Base-by-base conservation (phyloP, 2,797 vertebrate genomes). In the Vespertilio murinus region DNA sequence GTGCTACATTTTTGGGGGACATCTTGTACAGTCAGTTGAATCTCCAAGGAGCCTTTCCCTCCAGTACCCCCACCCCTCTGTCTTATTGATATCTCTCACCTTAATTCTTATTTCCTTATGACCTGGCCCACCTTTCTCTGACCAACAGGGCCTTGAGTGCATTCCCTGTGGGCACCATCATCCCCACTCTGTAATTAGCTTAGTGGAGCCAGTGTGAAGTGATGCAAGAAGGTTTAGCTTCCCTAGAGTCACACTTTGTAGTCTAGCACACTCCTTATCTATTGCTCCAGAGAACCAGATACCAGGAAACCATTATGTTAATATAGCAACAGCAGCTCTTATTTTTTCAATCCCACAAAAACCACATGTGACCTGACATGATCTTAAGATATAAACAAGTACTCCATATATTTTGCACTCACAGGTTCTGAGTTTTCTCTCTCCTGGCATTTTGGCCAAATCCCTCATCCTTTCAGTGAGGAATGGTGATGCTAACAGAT, bases 261-360 rank as follows among this genome's bases (percentile, higher is more conserved):
- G 95, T 95, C 93, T 88, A 78, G 64, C 54, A 75, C 47, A 52
- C 87, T 70, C 81, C 84, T 90, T 56, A 61, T 90, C 91, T 91
- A 25, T 88, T 77, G 92, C 97, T 96, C 96, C 79, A 87, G 96
- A 96, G 97, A 97, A 79, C 96, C 82, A 90, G 95, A 95, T 92
- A 96, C 97, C 97, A 96, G 96, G 97, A 97, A 97, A 97, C 96
- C 96, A 89, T 94, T 91, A 90, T 95, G 40, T 95, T 92, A 92
- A 97, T 96, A 90, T 79, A 95, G 90, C 79, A 96, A 93, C 95
- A 94, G 89, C 75, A 92, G 78, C 84, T 90, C 78, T 92, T 96
- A 95, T 86, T 97, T 96, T 96, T 96, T 94, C 54, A 97, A 2
- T 96, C 91, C 70, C 94, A 86, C 74, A 71, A 94, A 95, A 94